These are phyloP conservation scores for Sceloporus tristichus DNA, from an alignment of 2,113 vertebrate species.

Conservation along the genomic window DNA sequence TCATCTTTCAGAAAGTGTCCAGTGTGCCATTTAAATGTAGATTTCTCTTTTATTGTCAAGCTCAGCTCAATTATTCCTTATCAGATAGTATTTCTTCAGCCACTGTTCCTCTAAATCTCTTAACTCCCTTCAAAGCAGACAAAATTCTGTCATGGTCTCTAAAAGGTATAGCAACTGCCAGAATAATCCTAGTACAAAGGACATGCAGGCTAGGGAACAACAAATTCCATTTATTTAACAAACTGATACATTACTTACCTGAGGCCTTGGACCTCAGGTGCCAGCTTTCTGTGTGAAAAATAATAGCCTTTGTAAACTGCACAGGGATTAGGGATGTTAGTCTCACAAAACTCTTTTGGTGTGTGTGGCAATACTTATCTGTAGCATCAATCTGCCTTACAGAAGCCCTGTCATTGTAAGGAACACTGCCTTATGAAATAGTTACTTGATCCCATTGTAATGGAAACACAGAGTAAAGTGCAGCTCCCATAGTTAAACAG, in stretches of 20 bases:
- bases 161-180: constrained; percentile 42
- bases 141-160: constrained; percentile 51
- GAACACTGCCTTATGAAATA: neutral
- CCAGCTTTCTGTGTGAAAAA: constrained; percentile 17
- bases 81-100: constrained; percentile 63
- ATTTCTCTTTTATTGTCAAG: constrained; percentile 58
- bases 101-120: constrained; percentile 66
- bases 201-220: constrained; percentile 21
- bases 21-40: constrained; percentile 60
- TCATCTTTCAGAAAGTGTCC: constrained; percentile 48
- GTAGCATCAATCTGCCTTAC: constrained; percentile 17
- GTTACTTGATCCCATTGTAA: neutral
- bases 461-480: neutral
- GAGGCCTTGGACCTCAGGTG: constrained; percentile 5
- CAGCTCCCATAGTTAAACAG: neutral
- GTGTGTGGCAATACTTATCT: constrained; percentile 6
- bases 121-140: constrained; percentile 48
- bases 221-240: constrained; percentile 22
- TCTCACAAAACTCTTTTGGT: constrained; percentile 5
- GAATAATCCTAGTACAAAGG: constrained; percentile 45
- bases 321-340: constrained; percentile 9
- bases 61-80: constrained; percentile 57
- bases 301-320: constrained; percentile 23
- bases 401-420: neutral
- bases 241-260: constrained; percentile 41